phyloP scores from a whole-genome alignment of 2,888 invertebrate species.

The Criorhina ranunculi region DNA sequence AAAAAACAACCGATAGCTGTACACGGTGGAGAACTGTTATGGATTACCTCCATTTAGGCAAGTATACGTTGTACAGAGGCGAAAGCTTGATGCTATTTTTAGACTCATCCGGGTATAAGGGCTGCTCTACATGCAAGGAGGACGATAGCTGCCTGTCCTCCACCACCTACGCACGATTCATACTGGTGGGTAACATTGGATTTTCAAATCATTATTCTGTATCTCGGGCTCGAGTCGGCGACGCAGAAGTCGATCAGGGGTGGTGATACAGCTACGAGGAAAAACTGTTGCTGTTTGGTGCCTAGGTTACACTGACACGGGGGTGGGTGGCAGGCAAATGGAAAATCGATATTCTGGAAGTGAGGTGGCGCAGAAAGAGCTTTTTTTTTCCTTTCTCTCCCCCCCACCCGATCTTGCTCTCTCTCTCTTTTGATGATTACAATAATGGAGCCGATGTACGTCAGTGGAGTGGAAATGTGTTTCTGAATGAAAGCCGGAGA shows the following conservation, averaged over 20 bases:
- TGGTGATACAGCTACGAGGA: neutral
- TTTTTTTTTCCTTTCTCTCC: no score
- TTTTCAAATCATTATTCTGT: slow-evolving; percentile 22
- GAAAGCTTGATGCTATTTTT: slow-evolving; percentile 73
- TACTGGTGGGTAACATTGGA: slow-evolving; percentile 36
- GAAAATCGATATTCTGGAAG: slow-evolving; percentile 42
- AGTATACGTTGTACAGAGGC: slow-evolving; percentile 8
- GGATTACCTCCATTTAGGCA: slow-evolving; percentile 8
- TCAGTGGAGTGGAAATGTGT: slow-evolving; percentile 30
- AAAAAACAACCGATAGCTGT: no score
- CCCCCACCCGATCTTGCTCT: no score
- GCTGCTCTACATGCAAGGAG: slow-evolving; percentile 15
- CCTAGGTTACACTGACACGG: slow-evolving; percentile 7
- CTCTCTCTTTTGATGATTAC: slow-evolving; percentile 1
- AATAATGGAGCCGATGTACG: slow-evolving; percentile 38
- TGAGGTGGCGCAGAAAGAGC: slow-evolving; percentile 4
- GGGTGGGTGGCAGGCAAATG: slow-evolving; percentile 1
- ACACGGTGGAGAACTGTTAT: neutral
- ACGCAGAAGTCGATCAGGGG: neutral
- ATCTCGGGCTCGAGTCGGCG: neutral
- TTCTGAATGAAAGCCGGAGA: slow-evolving; percentile 57
- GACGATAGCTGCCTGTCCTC: neutral
- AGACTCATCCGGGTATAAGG: slow-evolving; percentile 62
- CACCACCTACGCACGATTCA: slow-evolving; percentile 25
- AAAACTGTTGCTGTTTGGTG: slow-evolving; percentile 52